Conservation (phyloP, 2,113 vertebrate genomes). For the Desmodus rotundus region DNA sequence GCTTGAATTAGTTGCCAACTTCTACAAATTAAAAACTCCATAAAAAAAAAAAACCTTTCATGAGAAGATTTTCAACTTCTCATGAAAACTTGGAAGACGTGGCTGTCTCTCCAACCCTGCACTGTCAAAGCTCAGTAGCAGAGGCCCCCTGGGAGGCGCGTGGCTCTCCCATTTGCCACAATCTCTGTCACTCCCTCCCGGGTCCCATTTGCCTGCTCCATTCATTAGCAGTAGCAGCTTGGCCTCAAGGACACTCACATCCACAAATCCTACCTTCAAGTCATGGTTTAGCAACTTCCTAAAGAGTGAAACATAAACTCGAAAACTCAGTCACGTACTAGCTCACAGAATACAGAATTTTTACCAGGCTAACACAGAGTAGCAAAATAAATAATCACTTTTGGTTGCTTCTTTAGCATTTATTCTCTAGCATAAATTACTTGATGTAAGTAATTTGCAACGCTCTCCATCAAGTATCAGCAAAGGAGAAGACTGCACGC, state of each 20-base stretch:
- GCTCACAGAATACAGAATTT: neutral
- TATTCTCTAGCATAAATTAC: neutral
- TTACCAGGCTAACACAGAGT: neutral
- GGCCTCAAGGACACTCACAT: neutral
- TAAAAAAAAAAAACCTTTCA: neutral
- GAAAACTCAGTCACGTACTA: neutral
- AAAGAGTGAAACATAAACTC: neutral
- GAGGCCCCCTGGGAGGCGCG: neutral
- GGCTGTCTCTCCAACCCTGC: too few relatives aligned
- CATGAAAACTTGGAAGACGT: neutral
- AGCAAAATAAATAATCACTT: neutral
- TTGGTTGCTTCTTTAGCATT: neutral
- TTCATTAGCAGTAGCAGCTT: neutral
- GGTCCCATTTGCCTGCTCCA: neutral
- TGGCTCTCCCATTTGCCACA: neutral
- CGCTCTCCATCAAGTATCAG: neutral
- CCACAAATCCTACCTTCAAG: neutral
- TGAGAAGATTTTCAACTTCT: neutral
- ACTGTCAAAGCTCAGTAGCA: neutral
- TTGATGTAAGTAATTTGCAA: neutral
- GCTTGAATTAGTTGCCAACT: constrained; percentile 23
- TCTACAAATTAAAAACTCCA: constrained; percentile 39
- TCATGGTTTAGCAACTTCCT: neutral
- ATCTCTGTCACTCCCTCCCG: neutral
- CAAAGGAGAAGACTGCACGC: neutral